Percentiles rank a stretch among this genome's conserved stretches.
phyloP scores from a whole-genome alignment of 2,888 invertebrate species.

The Acleris emargana region DNA sequence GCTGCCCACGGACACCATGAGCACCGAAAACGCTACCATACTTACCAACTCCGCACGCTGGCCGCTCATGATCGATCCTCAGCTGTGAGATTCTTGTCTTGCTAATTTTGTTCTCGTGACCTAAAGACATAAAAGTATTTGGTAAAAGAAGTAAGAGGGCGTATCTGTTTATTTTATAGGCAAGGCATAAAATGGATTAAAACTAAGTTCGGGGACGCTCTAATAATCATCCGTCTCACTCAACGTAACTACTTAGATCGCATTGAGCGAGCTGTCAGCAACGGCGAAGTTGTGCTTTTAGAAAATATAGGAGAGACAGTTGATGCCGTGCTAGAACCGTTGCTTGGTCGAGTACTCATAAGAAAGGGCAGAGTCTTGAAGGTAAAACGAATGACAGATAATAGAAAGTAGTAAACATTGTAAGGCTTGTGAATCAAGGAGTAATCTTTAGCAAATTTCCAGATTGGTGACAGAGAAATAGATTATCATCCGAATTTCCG shows the following conservation, averaged over 20 bases:
- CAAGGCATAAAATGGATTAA: slow-evolving; percentile 98
- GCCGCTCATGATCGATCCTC: slow-evolving; percentile 98
- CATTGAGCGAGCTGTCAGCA: slow-evolving; percentile 90
- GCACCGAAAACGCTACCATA: slow-evolving; percentile 96
- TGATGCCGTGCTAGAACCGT: slow-evolving; percentile 95
- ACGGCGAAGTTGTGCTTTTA: slow-evolving; percentile 90
- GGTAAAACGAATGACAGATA: slow-evolving; percentile 47
- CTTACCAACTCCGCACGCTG: slow-evolving; percentile 94
- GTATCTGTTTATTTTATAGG: slow-evolving; percentile 51
- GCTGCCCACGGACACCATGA: slow-evolving; percentile 96
- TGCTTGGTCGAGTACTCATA: slow-evolving; percentile 93
- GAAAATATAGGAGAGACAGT: slow-evolving; percentile 95
- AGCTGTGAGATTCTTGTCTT: slow-evolving; percentile 76
- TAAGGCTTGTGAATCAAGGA: neutral
- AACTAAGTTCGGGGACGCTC: slow-evolving; percentile 88
- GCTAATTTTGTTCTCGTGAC: neutral
- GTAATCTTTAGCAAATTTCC: slow-evolving; percentile 65
- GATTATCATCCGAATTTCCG: slow-evolving; percentile 93
- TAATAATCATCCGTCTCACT: slow-evolving; percentile 90
- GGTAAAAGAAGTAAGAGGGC: too few relatives aligned
- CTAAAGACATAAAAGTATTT: too few relatives aligned
- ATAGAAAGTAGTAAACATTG: neutral
- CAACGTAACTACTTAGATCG: slow-evolving; percentile 92
- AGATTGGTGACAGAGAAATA: slow-evolving; percentile 96
- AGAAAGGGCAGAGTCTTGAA: slow-evolving; percentile 91